Evolutionary conservation across 2,113 vertebrate genomes (phyloP).

Genomic region (Thalassarche chlororhynchos): DNA sequence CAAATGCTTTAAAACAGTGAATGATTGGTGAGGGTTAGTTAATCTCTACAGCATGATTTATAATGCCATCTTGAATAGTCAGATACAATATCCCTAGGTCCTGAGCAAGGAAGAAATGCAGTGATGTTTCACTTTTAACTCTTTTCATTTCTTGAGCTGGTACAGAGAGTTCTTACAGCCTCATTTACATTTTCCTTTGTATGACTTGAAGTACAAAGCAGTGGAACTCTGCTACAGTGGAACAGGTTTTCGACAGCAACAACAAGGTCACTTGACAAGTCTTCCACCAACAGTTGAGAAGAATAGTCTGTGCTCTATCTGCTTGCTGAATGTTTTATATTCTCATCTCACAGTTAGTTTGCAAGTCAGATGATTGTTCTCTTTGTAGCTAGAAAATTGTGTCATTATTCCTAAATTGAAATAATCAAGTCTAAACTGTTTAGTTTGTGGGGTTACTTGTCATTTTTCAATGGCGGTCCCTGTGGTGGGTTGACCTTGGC

Average conservation of each 20-base stretch:
- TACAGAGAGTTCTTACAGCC: not conserved
- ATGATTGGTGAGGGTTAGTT: constrained; percentile 48
- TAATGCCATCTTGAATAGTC: constrained; percentile 33
- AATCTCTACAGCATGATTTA: constrained; percentile 68
- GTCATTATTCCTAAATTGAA: not conserved
- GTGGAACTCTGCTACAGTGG: not conserved
- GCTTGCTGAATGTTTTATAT: not conserved
- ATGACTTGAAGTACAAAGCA: not conserved
- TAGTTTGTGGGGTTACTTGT: not conserved
- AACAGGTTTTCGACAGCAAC: not conserved
- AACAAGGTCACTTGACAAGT: not conserved
- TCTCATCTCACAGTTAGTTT: not conserved
- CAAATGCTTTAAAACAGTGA: constrained; percentile 49
- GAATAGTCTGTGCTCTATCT: not conserved
- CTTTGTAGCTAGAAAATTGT: not conserved
- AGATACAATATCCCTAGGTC: constrained; percentile 7
- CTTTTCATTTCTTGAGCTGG: not conserved
- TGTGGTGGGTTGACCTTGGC: not conserved
- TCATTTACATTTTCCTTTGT: not conserved
- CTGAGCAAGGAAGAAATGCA: not conserved
- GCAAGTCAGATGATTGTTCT: not conserved
- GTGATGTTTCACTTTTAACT: constrained; percentile 36
- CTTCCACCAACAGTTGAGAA: not conserved
- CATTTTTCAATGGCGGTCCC: not conserved
- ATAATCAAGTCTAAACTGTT: not conserved